Base-by-base conservation (phyloP, 2,888 invertebrate genomes). In the Thymelicus acteon region DNA sequence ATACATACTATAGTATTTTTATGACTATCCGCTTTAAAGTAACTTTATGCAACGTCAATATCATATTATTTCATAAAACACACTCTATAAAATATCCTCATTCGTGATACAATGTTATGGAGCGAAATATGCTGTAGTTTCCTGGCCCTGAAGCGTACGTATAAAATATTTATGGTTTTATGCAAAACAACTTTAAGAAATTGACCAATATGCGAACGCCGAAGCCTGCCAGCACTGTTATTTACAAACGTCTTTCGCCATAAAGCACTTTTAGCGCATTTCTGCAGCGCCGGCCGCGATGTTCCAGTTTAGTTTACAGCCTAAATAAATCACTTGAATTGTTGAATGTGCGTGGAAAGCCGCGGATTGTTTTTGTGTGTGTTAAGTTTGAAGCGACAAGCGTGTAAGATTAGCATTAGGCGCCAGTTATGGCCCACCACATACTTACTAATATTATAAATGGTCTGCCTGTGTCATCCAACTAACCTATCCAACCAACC, bases 301-400 rank as follows among this genome's bases (percentile, higher is more conserved):
- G 77, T 74, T 79, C 77, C 79, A 75, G 83, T 83, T 86, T 86
- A 85, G 86, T 91, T 90, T 89, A 89, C 87, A 79, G 88, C 86
- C 79, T 76, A 81, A 78, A 86, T 92, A 92, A 91, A 92, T 92
- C 92, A 92, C 87, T 84, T 83, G 88, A 86, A 92, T 90, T 90
- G 92, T 90, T 90, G 90, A 89, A 91, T 92, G 92, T 91, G 91
- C 91, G 92, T 92, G 92, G 89, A 92, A 90, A 88, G 84, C 86
- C 76, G 79, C 76, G 78, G 76, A 74, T 77, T 73, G 74, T 76
- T 52, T 64, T 24, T 12, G 44, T 40, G 2, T 40, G 61, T 6
- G 15, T 19, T 48, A 44, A 15, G 64, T 64, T 31, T n/a, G 15
- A 31, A 31, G 40, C 40, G 49, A 0, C 6, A 12, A 60, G 70